A percentile compares a stretch with the other conserved stretches of the same genome.
These are phyloP conservation scores for Drosophila greeni DNA, from an alignment of 2,888 invertebrate species.

Conservation along the genomic window DNA sequence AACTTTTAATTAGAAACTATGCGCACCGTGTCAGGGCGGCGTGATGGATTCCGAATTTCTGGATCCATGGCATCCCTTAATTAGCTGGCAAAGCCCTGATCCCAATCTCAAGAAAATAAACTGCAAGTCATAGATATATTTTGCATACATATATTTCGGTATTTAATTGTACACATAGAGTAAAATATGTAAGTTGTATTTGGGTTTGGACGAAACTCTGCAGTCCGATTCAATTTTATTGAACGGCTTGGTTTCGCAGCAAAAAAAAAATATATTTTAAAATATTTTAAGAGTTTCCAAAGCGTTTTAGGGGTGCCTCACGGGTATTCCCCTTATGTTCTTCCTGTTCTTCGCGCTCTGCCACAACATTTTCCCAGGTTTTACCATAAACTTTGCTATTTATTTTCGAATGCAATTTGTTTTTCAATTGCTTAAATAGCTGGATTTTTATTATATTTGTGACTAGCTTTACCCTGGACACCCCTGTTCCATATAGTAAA, in stretches of 20 bases:
- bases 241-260: slow-evolving; percentile 1
- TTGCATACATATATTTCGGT: slow-evolving; percentile 1
- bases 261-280: neutral
- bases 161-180: slow-evolving; percentile 29
- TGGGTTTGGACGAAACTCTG: neutral
- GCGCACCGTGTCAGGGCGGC: slow-evolving; percentile 36
- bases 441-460: neutral
- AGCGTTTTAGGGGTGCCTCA: neutral
- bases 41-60: slow-evolving; percentile 29
- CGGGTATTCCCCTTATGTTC: neutral
- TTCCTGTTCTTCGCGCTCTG: neutral
- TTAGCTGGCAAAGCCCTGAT: neutral
- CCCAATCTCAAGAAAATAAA: neutral
- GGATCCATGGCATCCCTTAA: slow-evolving; percentile 4
- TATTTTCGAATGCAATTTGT: neutral
- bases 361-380: neutral
- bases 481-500: neutral
- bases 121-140: neutral
- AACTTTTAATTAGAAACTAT: slow-evolving; percentile 62
- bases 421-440: neutral
- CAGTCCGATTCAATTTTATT: slow-evolving; percentile 23
- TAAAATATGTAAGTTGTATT: slow-evolving; percentile 18
- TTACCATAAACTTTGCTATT: neutral
- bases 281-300: slow-evolving; percentile 1
- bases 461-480: neutral